Evolutionary conservation across 2,797 vertebrate species (phyloP), one percentile per base, ranked within the genome.

Genomic region (Urocyon cinereoargenteus): DNA sequence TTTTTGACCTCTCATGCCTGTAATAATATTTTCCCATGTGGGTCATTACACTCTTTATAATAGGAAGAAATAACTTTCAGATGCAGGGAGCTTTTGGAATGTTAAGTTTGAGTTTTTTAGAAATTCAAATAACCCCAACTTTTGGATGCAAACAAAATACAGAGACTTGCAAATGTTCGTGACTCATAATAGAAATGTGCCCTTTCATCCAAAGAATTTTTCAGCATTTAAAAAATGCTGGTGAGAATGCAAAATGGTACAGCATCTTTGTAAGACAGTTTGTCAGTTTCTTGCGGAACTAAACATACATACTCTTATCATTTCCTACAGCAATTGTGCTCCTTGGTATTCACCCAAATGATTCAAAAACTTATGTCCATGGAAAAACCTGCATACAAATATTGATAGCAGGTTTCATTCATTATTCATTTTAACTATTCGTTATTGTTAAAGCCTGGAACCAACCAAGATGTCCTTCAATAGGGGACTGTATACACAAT

Each of bases 21-120:
- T 75, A 95, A 84, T 94, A 96, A 86, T 94, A 94, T 88, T 96
- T 84, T 40, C 21, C 96, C 96, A 72, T 61, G 45, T 84, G 92
- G 90, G 14, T 61, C 93, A 91, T 97, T 94, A 92, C 40, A 81
- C 40, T 92, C n/a, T 95, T 95, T 87, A 72, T 78, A 95, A 92
- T 28, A 81, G 84, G 75, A 97, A 96, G 86, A 95, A 97, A 97
- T 96, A 97, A 95, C 96, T 98, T 98, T 96, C 97, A 97, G 96
- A 97, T 98, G 95, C 84, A 96, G 73, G 87, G 36, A 97, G n/a
- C 5, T 49, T 86, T 94, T 95, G 96, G 92, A 96, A 96, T 97
- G 87, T 70, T 70, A 96, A 84, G 66, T 92, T 94, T 95, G 82
- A 97, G 59, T 83, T 72, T 92, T 95, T 97, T 78, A 94, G 92